Evolutionary conservation across 1,140 invertebrate genomes (phyloP).

Genomic region (Micrasema minimum): DNA sequence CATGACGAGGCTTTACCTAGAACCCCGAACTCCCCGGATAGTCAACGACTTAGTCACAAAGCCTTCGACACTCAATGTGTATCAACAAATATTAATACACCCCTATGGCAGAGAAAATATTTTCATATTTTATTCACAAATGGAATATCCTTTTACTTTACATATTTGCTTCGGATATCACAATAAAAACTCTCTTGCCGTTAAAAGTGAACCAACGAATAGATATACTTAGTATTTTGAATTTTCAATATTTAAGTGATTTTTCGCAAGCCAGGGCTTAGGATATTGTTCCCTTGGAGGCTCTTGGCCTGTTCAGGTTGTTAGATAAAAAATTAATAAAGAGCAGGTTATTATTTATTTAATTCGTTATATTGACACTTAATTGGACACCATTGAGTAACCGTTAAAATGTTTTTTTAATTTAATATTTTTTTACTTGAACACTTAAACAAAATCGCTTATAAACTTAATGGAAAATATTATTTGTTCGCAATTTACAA

Average conservation of each 20-base stretch:
- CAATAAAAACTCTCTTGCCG: background rate
- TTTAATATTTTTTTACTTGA: too few relatives aligned
- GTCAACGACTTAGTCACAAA: background rate
- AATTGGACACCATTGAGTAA: too few relatives aligned
- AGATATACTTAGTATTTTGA: background rate
- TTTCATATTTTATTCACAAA: background rate
- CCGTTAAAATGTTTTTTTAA: too few relatives aligned
- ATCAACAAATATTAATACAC: background rate
- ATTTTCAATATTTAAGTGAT: background rate
- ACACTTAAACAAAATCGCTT: too few relatives aligned
- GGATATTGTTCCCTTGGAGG: too few relatives aligned
- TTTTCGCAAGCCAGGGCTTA: too few relatives aligned
- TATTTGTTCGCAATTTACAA: too few relatives aligned
- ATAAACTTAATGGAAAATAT: too few relatives aligned
- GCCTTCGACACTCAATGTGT: background rate
- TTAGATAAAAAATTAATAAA: too few relatives aligned
- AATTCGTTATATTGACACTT: too few relatives aligned
- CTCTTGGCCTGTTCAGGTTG: too few relatives aligned
- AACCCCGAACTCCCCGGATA: background rate
- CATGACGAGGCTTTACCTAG: slow-evolving; percentile 12
- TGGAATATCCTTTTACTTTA: background rate
- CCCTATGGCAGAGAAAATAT: background rate
- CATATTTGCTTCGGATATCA: background rate
- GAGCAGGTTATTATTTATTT: too few relatives aligned
- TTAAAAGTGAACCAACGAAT: background rate